Percentiles rank a stretch among this genome's conserved stretches.
Evolutionary conservation across 2,797 vertebrate genomes (phyloP).

Genomic region (Lutra lutra): DNA sequence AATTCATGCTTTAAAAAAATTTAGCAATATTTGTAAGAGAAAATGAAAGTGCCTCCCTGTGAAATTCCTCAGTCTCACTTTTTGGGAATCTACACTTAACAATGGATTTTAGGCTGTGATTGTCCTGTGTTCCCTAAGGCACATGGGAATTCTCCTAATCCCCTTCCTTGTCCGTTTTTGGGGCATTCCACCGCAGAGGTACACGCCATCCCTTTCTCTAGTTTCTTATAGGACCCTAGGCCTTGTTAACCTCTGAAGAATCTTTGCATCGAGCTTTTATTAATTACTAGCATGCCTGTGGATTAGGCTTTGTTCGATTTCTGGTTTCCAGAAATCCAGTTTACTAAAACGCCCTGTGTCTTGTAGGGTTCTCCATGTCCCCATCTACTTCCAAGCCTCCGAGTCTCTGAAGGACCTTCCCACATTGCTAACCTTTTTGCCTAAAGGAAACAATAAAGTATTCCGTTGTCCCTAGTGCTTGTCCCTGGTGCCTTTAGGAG

Average conservation of each 20-base stretch:
- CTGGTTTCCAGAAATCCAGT: neutral
- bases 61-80: neutral
- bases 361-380: neutral
- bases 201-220: neutral
- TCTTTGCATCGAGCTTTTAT: neutral
- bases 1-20: slow-evolving; percentile 38
- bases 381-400: neutral
- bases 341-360: neutral
- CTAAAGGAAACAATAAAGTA: slow-evolving; percentile 29
- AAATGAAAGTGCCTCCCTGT: neutral
- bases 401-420: neutral
- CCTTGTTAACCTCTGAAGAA: neutral
- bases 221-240: neutral
- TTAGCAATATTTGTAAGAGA: slow-evolving; percentile 38
- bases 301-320: neutral
- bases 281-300: neutral
- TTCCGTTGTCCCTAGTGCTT: neutral
- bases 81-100: neutral
- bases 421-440: neutral
- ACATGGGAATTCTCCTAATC: neutral
- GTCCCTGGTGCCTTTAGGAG: neutral
- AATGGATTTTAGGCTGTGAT: slow-evolving; percentile 24
- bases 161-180: neutral
- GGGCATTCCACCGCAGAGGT: neutral
- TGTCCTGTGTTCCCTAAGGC: neutral